Evolutionary conservation across 35 echinoderm and acorn worm genomes (phyloP).

Genomic region (Chiridota heheva): DNA sequence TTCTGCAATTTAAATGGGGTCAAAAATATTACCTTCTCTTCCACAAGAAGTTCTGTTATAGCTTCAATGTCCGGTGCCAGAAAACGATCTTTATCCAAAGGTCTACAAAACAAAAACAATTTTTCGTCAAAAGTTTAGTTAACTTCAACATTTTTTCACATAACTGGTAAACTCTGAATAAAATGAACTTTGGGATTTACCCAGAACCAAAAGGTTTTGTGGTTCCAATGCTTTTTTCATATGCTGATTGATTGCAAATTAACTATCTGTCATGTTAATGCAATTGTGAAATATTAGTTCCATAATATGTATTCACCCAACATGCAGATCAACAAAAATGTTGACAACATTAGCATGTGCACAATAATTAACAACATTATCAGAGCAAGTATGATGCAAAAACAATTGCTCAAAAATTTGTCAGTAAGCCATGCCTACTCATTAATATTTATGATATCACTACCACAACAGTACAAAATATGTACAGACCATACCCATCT

Average conservation of each 20-base stretch:
- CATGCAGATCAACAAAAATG: too few relatives aligned
- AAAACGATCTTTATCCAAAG: slow-evolving; percentile 66
- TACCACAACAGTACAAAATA: not conserved
- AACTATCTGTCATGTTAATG: not conserved
- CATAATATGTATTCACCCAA: not conserved
- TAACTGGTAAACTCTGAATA: not conserved
- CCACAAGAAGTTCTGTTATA: slow-evolving; percentile 54
- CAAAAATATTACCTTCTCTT: slow-evolving; percentile 78
- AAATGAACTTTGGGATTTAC: not conserved
- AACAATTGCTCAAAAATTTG: too few relatives aligned
- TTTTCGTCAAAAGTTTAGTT: not conserved
- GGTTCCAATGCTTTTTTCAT: too few relatives aligned
- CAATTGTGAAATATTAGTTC: too few relatives aligned
- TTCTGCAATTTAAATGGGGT: too few relatives aligned
- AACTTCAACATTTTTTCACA: not conserved
- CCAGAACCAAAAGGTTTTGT: too few relatives aligned
- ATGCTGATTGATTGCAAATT: too few relatives aligned
- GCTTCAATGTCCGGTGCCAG: slow-evolving; percentile 73
- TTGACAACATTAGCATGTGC: too few relatives aligned
- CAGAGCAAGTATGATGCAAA: too few relatives aligned
- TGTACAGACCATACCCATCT: too few relatives aligned
- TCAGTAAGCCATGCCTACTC: not conserved
- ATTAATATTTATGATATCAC: too few relatives aligned
- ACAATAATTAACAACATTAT: too few relatives aligned
- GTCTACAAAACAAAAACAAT: slow-evolving; percentile 42